Base-by-base conservation (phyloP, 2,797 vertebrate genomes). In the Amphiprion clarkii region DNA sequence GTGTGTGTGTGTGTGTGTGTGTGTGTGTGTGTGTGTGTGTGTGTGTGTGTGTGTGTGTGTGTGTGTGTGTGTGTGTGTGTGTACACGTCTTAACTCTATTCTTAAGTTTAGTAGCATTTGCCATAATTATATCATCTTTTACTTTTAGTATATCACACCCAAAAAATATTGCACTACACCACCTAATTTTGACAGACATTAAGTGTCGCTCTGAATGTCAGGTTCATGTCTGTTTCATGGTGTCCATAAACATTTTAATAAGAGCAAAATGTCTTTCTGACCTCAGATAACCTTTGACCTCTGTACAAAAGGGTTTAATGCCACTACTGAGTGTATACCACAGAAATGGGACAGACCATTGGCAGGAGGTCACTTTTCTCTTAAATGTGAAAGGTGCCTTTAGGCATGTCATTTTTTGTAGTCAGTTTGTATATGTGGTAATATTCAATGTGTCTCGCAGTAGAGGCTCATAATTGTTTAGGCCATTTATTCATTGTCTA, bases 201-300 rank as follows among this genome's bases (percentile, higher is more conserved):
- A 39, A 49, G 29, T 40, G 60, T 10, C 19, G 60, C 62, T 63
- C 51, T 77, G 48, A 77, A 74, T 74, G 6, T 48, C 55, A 48
- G 4, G 1, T 23, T 23, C 23, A 23, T 23, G 23, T 23, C 23
- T 23, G 23, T 56, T 76, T 80, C 44, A 44, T 71, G 69, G 29
- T 67, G 72, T 83, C 67, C 76, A 60, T 36, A 44, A 83, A 74
- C 27, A 61, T 77, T 76, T 76, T 52, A 77, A 76, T 62, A 27
- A 53, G 40, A 54, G 27, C 42, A 1, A 29, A 63, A 40, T 58
- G 23, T 77, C 64, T 7, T 5, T 52, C 12, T 67, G 67, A 25
- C 76, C 73, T 82, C 56, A 29, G 65, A 12, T 80, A 87, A 90
- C 74, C 73, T 87, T 73, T 33, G 46, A 39, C 73, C 46, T 55